Evolutionary conservation across 1,140 invertebrate species (phyloP).

Genomic region (Polyergus mexicanus): DNA sequence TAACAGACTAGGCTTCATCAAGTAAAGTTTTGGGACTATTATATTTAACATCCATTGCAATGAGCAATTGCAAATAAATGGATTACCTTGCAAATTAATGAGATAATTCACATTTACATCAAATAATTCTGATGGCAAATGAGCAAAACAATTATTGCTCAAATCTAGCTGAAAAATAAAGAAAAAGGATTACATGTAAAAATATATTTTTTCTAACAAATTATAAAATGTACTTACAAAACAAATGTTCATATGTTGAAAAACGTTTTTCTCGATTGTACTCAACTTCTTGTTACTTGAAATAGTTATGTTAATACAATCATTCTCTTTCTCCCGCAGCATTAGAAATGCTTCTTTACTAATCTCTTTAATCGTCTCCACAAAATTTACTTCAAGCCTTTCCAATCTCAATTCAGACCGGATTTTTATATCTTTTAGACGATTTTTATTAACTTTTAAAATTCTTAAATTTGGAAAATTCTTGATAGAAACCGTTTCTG

Average conservation of each 20-base stretch:
- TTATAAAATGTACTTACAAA: conserved; percentile 76
- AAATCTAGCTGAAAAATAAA: conserved; percentile 79
- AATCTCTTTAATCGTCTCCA: conserved; percentile 73
- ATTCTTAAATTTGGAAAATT: conserved; percentile 77
- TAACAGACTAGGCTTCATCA: conserved; percentile 68
- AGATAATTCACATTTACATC: conserved; percentile 55
- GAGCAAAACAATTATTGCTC: conserved; percentile 78
- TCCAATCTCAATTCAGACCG: conserved; percentile 68
- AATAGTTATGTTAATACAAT: conserved; percentile 78
- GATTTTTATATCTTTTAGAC: conserved; percentile 77
- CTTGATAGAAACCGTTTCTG: conserved; percentile 72
- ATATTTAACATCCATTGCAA: conserved; percentile 82
- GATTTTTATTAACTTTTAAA: conserved; percentile 77
- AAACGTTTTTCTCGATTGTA: conserved; percentile 70
- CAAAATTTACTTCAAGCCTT: conserved; percentile 70
- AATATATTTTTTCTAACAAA: conserved; percentile 37
- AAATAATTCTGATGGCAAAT: conserved; percentile 70
- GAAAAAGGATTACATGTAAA: conserved; percentile 40
- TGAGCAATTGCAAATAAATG: conserved; percentile 82
- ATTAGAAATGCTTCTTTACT: conserved; percentile 73
- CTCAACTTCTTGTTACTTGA: conserved; percentile 75
- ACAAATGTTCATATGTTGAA: conserved; percentile 76
- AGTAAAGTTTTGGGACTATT: conserved; percentile 78
- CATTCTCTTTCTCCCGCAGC: conserved; percentile 63
- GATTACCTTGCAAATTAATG: conserved; percentile 83